Base-by-base conservation (phyloP, 37 sponge, comb jelly and placozoan genomes). In the Cladorhizidae sp. region DNA sequence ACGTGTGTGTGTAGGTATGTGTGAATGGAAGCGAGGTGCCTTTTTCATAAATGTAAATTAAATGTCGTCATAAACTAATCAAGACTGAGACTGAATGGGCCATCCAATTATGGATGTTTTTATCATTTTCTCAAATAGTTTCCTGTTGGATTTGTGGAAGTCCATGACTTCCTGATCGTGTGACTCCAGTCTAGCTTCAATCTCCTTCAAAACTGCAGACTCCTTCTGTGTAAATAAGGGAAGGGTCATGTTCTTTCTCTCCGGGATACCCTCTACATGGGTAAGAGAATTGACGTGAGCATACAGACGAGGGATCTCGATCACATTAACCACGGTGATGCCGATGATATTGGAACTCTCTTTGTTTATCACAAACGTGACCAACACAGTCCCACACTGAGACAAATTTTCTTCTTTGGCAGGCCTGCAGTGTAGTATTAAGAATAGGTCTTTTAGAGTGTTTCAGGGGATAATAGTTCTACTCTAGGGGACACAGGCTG, bases 71-170 rank as follows among this genome's bases (percentile, higher is more conserved):
- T n/a, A n/a, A n/a, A n/a, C n/a, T n/a, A n/a, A n/a, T n/a, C n/a
- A n/a, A n/a, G n/a, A n/a, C n/a, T n/a, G n/a, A n/a, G n/a, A n/a
- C n/a, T n/a, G n/a, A n/a, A n/a, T n/a, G n/a, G n/a, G n/a, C n/a
- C n/a, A n/a, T n/a, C n/a, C n/a, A n/a, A n/a, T n/a, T n/a, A n/a
- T n/a, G n/a, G n/a, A n/a, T n/a, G n/a, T n/a, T n/a, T n/a, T n/a
- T n/a, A n/a, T n/a, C n/a, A n/a, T 65, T 65, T 41, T 71, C 11
- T 71, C 25, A 25, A 71, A 71, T 22, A 71, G 43, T 41, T 71
- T 71, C 45, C 37, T 40, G 45, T 71, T 40, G 12, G 23, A 18
- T 26, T 41, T 39, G 11, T 43, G 26, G 3, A 71, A 41, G 2
- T 41, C 45, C n/a, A 43, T 23, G 11, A 71, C 37, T 1, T 40